Percentiles rank a stretch among this genome's conserved stretches.
Conservation (phyloP, 2,888 invertebrate species). For the Thysanoteuthis rhombus region DNA sequence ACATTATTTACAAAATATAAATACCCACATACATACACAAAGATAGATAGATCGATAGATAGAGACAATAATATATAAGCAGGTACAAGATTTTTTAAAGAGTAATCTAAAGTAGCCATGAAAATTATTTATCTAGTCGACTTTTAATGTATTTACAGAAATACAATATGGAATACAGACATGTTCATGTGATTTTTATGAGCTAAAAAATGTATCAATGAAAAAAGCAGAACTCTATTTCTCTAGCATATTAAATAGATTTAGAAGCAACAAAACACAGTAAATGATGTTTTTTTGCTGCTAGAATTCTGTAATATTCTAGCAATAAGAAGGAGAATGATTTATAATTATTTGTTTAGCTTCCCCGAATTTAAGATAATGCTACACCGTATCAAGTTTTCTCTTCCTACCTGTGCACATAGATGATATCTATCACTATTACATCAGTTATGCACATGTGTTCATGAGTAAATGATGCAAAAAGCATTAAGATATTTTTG, state of each 20-base stretch:
- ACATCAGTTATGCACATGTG: neutral
- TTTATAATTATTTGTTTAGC: neutral
- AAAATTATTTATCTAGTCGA: neutral
- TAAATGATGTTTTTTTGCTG: neutral
- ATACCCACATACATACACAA: neutral
- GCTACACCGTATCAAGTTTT: neutral
- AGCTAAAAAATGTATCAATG: neutral
- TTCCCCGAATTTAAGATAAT: neutral
- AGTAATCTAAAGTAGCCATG: neutral
- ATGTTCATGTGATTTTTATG: neutral
- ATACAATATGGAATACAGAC: neutral
- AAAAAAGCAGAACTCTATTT: neutral
- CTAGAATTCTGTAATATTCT: neutral
- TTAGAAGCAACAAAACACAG: neutral
- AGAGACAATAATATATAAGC: too few species aligned
- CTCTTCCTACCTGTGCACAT: neutral
- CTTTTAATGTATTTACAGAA: neutral
- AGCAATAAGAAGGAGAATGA: neutral
- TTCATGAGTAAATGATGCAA: neutral
- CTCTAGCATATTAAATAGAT: neutral
- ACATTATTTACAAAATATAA: neutral
- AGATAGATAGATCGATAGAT: neutral
- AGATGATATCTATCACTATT: neutral
- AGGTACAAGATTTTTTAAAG: neutral
- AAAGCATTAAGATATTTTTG: neutral